Evolutionary conservation across 2,888 invertebrate genomes (phyloP), one percentile per base, ranked within the genome.

Genomic region (Cheilosia vernalis): DNA sequence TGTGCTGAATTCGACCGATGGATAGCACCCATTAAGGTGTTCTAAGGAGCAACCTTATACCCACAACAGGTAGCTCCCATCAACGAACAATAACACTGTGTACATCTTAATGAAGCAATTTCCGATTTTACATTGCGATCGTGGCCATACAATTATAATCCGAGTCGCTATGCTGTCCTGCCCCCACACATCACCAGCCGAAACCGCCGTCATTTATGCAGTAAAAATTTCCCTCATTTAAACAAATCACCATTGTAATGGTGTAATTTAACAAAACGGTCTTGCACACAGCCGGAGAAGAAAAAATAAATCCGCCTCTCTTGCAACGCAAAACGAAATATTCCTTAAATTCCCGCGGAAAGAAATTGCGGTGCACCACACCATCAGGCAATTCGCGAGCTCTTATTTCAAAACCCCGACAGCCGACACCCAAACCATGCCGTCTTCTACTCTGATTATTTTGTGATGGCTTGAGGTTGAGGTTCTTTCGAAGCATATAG

Each of bases 21-120:
- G 53, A 66, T 66, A 30, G 27, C 24, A 17, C 40, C 67, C 51
- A 76, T 76, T 67, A 63, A 33, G 40, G 15, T 53, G 21, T 15
- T 55, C 33, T 33, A 24, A 49, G 44, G 77, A 73, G 27, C 56
- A 69, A 85, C 64, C 44, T 69, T 66, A 37, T 37, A n/a, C 27
- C 42, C 49, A 51, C 72, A 67, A 76, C 85, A 81, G 85, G 85
- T 85, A 81, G 76, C 66, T 47, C 33, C 37, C 47, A 60, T 56
- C 44, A 63, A 73, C 51, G 15, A 40, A 63, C 72, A 84, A 67
- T 74, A 73, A 70, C 80, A 33, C 15, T 81, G 72, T 85, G 81
- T 55, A 58, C 81, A 58, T 63, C 85, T 67, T 81, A 85, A 85
- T 85, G 81, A 85, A 85, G 85, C 81, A 85, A 85, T 85, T 85